These are phyloP conservation scores for Abramis brama DNA, from an alignment of 2,113 vertebrate species.

Conservation along the genomic window DNA sequence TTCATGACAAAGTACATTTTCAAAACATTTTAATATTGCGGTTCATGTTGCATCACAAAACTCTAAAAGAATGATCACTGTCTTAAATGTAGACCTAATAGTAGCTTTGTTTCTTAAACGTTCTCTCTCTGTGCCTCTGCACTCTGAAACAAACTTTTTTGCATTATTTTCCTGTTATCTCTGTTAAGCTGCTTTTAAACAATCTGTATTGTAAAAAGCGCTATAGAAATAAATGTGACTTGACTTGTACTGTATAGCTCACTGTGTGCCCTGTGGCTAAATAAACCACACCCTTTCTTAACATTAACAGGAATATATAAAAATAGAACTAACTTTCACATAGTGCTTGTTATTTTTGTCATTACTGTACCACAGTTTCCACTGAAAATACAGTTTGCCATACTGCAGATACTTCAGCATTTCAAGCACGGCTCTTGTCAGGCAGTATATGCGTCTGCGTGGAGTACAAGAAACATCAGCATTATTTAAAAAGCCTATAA, in stretches of 20 bases:
- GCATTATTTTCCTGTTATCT: too few species aligned
- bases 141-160: too few species aligned
- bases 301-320: not conserved
- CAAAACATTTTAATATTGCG: not conserved
- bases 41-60: not conserved
- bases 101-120: not conserved
- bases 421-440: conserved; percentile 73
- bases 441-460: conserved; percentile 69
- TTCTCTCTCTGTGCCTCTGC: not conserved
- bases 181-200: too few species aligned
- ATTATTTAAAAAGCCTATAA: not conserved
- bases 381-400: conserved; percentile 71
- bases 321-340: conserved; percentile 68
- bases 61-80: not conserved
- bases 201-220: too few species aligned
- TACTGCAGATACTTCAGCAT: conserved; percentile 74
- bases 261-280: not conserved
- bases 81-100: not conserved
- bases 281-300: not conserved
- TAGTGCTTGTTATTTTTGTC: conserved; percentile 67
- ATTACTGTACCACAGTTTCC: conserved; percentile 73
- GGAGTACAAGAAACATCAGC: conserved; percentile 9
- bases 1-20: too few species aligned
- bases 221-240: too few species aligned
- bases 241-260: not conserved